These are phyloP conservation scores for Colletes gigas DNA, from an alignment of 1,140 invertebrate species.

Conservation along the genomic window DNA sequence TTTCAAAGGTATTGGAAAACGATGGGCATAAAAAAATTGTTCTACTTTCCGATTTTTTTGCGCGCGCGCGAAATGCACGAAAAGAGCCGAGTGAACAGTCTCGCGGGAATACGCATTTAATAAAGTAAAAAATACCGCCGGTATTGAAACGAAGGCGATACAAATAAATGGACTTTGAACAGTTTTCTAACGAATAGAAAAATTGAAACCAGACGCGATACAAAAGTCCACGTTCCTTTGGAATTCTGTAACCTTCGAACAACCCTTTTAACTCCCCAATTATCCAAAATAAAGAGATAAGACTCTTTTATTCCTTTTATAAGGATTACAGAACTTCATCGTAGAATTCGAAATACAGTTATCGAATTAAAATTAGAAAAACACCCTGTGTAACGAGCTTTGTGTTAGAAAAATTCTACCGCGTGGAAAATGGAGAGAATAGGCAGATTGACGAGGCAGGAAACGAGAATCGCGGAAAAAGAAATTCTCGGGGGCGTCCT, in stretches of 20 bases:
- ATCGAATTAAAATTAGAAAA: background rate
- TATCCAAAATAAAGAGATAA: too few species aligned
- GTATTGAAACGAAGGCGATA: background rate
- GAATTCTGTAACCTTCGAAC: too few species aligned
- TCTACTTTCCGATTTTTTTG: slow-evolving; percentile 10
- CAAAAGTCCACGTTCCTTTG: background rate
- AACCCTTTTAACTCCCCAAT: too few species aligned
- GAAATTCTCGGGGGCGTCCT: slow-evolving; percentile 58
- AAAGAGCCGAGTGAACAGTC: background rate
- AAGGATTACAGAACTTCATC: too few species aligned
- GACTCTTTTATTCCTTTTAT: too few species aligned
- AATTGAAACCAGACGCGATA: background rate
- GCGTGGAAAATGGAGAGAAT: slow-evolving; percentile 5
- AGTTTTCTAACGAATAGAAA: background rate
- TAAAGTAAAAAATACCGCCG: background rate
- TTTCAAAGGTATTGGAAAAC: slow-evolving; percentile 23
- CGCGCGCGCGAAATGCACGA: too few species aligned
- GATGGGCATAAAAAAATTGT: slow-evolving; percentile 26
- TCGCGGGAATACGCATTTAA: background rate
- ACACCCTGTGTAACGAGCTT: background rate
- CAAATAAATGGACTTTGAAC: background rate
- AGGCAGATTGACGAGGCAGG: slow-evolving; percentile 19
- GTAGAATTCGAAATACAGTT: too few species aligned
- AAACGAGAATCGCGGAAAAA: slow-evolving; percentile 34
- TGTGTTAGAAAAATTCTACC: slow-evolving; percentile 35